Evolutionary conservation across 2,797 vertebrate genomes (phyloP), one percentile per base, ranked within the genome.

Genomic region (Martes flavigula): DNA sequence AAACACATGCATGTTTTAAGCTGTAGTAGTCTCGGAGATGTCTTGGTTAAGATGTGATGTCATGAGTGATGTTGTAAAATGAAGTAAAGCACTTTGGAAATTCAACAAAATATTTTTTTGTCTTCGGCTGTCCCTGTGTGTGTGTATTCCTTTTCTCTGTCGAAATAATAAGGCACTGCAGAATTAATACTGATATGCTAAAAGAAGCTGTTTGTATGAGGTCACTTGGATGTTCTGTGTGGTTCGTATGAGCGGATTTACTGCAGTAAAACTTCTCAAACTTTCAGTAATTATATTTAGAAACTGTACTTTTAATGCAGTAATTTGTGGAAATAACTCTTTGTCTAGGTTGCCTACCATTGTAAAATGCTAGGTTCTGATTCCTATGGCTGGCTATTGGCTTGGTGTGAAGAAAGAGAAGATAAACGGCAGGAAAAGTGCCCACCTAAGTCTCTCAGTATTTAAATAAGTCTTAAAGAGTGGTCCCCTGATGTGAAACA

Each of bases 251-350:
- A 82, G n/a, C 13, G 0, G 14, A 82, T 92, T 97, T 92, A 75
- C 30, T 93, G 6, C 27, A n/a, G 77, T 30, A 93, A 94, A 94
- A 75, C 27, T 78, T 95, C 2, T 92, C 83, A 96, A 72, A 2
- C 25, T 90, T 96, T 91, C 40, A 56, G 11, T 64, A 92, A 85
- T 98, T 97, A 58, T 38, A 83, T 86, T 90, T 92, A 35, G 75
- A 90, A 96, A 83, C 7, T 51, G 7, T 93, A 66, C 40, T 90
- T 92, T 96, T 88, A 95, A 79, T 82, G 18, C 54, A 73, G 60
- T 92, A 62, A 90, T 96, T 79, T 97, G 38, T 95, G 30, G 23
- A 92, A 97, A 94, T 96, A 95, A 14, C 32, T 89, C 43, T 86
- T 93, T 75, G 51, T 77, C 38, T 82, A 90, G 23, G 40, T 90